Evolutionary conservation across 2,113 vertebrate genomes (phyloP).

Genomic region (Buteo buteo): DNA sequence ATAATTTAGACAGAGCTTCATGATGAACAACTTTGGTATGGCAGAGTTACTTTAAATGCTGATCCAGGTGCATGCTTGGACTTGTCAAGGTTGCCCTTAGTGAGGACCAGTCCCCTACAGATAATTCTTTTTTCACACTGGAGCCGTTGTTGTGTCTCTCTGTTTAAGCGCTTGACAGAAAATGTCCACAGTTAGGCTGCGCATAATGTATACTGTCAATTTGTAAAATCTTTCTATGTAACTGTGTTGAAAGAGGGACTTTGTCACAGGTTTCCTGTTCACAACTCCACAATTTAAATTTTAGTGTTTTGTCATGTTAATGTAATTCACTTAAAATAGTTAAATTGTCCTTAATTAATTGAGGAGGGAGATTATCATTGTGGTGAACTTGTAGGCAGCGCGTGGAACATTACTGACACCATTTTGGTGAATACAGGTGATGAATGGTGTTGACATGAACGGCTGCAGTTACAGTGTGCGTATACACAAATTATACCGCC

Average conservation of each 20-base stretch:
- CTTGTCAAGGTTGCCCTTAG: constrained; percentile 42
- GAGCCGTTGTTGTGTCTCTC: constrained; percentile 50
- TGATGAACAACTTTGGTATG: neutral
- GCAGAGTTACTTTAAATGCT: constrained; percentile 49
- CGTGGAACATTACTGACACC: neutral
- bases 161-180: constrained; percentile 52
- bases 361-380: constrained; percentile 3
- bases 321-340: constrained; percentile 53
- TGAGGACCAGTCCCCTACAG: constrained; percentile 40
- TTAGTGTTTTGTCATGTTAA: constrained; percentile 54
- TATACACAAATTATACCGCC: constrained; percentile 57
- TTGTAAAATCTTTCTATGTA: neutral
- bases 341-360: constrained; percentile 60
- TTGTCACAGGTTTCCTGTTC: constrained; percentile 19
- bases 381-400: neutral
- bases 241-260: constrained; percentile 30
- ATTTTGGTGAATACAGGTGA: constrained; percentile 61
- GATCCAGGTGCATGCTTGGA: constrained; percentile 48
- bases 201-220: constrained; percentile 21
- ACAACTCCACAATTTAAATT: neutral
- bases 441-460: constrained; percentile 61
- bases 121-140: constrained; percentile 52
- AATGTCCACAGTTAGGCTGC: constrained; percentile 45
- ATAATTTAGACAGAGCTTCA: constrained; percentile 25
- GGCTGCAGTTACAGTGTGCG: constrained; percentile 45